Base-by-base conservation (phyloP, 2,888 invertebrate genomes). In the Amphiduros pacificus region DNA sequence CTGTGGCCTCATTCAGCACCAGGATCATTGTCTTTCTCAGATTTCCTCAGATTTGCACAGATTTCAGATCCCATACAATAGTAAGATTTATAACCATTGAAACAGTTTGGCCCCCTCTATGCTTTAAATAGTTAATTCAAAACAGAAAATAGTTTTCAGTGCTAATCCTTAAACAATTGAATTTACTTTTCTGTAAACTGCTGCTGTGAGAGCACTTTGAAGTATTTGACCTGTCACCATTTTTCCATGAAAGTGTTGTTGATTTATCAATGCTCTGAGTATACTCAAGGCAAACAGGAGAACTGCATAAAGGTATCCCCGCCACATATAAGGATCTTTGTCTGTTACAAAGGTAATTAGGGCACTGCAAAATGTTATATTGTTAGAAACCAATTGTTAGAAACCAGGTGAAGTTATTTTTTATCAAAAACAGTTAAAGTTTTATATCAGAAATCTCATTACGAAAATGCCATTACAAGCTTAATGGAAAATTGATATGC, bases 151-250 rank as follows among this genome's bases (percentile, higher is more conserved):
- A 9, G 9, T 11, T 36, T 11, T 36, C 36, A 36, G 36, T 9
- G 9, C 17, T 11, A 9, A 36, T 11, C 17, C 17, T 11, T 36
- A 11, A 36, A 11, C 17, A 17, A 11, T 36, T 17, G 11, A 36
- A 27, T 32, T 3, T 22, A 59, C 59, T 53, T 59, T 59, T 53
- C 59, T 52, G 59, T 59, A 59, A n/a, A 59, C 31, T 11, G 59
- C 40, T 2, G 20, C 52, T 2, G 59, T 52, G n/a, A 59, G 53
- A 5, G 40, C 26, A n/a, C 40, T 40, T n/a, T 53, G 26, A 9
- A 52, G 26, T 22, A 52, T 24, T 17, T 28, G 53, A 2, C 59
- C 59, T 4, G 44, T 41, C 20, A 59, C 24, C 44, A 59, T 24
- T 40, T 59, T 59, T 28, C 52, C 59, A 5, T 40, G 27, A 20